Evolutionary conservation across 1,140 invertebrate species (phyloP).

Genomic region (Drosophila insularis): DNA sequence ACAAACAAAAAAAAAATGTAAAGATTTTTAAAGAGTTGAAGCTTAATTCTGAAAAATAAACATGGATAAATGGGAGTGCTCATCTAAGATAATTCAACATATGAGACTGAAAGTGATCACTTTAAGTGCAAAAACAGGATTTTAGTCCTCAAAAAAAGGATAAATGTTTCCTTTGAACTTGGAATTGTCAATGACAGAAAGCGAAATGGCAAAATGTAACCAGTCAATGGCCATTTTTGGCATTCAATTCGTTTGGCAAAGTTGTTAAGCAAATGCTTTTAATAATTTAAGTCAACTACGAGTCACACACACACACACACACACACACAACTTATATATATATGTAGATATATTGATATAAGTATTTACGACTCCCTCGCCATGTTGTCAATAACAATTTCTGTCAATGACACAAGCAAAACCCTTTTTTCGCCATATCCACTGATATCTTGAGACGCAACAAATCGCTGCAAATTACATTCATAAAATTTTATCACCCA

Average conservation of each 20-base stretch:
- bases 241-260: conserved; percentile 26
- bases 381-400: conserved; percentile 78
- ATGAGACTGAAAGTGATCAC: neutral
- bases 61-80: no score
- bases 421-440: conserved; percentile 23
- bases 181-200: conserved; percentile 6
- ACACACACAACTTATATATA: conserved; percentile 40
- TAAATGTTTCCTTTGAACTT: conserved; percentile 28
- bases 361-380: conserved; percentile 72
- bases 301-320: conserved; percentile 31
- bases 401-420: conserved; percentile 56
- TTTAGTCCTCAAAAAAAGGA: neutral
- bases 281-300: conserved; percentile 65
- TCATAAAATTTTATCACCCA: conserved; percentile 81
- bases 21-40: no score
- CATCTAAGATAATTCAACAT: neutral
- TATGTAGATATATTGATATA: conserved; percentile 55
- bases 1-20: no score
- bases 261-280: conserved; percentile 63
- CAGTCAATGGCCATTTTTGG: conserved; percentile 40
- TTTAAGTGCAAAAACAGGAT: neutral
- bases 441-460: conserved; percentile 48
- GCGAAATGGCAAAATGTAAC: conserved; percentile 19
- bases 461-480: conserved; percentile 81
- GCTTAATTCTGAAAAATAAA: no score